phyloP scores from a whole-genome alignment of 2,113 vertebrate genomes.

The Blennius ocellaris region DNA sequence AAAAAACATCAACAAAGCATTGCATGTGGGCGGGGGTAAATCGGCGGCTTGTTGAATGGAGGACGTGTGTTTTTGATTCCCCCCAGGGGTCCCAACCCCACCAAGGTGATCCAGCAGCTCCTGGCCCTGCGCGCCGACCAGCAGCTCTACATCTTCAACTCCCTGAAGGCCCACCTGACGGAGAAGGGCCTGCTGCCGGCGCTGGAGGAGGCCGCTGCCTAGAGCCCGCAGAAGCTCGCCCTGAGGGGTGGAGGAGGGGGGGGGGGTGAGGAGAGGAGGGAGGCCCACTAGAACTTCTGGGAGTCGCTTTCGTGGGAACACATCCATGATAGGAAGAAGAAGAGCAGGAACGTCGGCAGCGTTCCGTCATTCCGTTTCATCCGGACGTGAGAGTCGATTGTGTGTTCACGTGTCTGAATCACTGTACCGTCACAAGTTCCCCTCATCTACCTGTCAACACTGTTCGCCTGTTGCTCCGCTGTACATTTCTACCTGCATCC shows the following conservation, averaged over 20 bases:
- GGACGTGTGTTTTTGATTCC: not conserved
- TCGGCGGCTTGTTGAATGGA: no score
- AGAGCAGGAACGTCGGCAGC: slow-evolving; percentile 40
- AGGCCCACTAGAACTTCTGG: slow-evolving; percentile 12
- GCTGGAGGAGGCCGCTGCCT: slow-evolving; percentile 79
- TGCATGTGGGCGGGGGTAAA: no score
- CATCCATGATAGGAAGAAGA: not conserved
- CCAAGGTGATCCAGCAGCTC: slow-evolving; percentile 96
- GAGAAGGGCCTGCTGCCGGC: slow-evolving; percentile 89
- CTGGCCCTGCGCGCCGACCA: slow-evolving; percentile 93
- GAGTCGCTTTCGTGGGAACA: slow-evolving; percentile 27
- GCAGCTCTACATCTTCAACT: slow-evolving; percentile 97
- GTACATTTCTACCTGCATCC: slow-evolving; percentile 62
- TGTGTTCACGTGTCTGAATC: slow-evolving; percentile 51
- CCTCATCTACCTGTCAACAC: slow-evolving; percentile 56
- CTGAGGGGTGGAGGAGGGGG: slow-evolving; percentile 6
- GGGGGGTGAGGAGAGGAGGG: slow-evolving; percentile 3
- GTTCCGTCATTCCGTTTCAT: slow-evolving; percentile 77
- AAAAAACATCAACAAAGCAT: no score
- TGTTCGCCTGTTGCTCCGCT: slow-evolving; percentile 54
- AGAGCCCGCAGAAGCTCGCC: slow-evolving; percentile 34
- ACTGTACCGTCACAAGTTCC: slow-evolving; percentile 65
- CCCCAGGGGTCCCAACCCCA: slow-evolving; percentile 93
- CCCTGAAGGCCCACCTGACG: slow-evolving; percentile 89
- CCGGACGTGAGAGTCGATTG: slow-evolving; percentile 48